These are phyloP conservation scores for Uropsilus gracilis DNA, from an alignment of 2,113 vertebrate species.

Conservation along the genomic window DNA sequence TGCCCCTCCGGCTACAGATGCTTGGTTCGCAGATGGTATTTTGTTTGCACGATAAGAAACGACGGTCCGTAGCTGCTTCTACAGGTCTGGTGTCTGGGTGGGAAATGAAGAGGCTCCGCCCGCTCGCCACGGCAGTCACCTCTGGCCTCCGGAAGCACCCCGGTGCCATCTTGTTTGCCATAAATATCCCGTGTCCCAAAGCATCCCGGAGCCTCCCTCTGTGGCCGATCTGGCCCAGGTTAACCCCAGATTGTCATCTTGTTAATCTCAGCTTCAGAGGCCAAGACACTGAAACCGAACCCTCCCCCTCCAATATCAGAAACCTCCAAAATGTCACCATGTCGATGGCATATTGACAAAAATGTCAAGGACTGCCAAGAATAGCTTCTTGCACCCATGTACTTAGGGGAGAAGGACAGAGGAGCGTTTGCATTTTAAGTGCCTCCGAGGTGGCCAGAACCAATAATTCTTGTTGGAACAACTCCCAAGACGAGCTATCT, in stretches of 20 bases:
- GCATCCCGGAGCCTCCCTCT: background rate
- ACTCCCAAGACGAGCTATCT: background rate
- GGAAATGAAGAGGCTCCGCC: background rate
- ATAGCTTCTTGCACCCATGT: conserved; percentile 69
- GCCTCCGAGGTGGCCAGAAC: conserved; percentile 34
- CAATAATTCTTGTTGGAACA: conserved; percentile 49
- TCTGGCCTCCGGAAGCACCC: background rate
- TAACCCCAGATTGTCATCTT: conserved; percentile 12
- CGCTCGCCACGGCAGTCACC: background rate
- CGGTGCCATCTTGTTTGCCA: background rate
- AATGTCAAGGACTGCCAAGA: conserved; percentile 75
- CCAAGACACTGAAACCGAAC: conserved; percentile 46
- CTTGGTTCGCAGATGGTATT: background rate
- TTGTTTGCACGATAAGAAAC: background rate
- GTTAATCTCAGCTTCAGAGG: conserved; percentile 40
- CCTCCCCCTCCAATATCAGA: conserved; percentile 31
- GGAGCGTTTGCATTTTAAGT: conserved; percentile 67
- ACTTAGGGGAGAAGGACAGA: conserved; percentile 55
- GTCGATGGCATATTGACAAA: conserved; percentile 72
- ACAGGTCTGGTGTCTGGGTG: background rate
- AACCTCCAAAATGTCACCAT: conserved; percentile 70
- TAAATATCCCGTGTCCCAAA: background rate
- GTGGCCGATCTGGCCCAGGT: background rate
- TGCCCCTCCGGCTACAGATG: background rate
- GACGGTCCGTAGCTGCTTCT: background rate